These are phyloP conservation scores for Glyptemys insculpta DNA, from an alignment of 2,797 vertebrate genomes.

Conservation along the genomic window DNA sequence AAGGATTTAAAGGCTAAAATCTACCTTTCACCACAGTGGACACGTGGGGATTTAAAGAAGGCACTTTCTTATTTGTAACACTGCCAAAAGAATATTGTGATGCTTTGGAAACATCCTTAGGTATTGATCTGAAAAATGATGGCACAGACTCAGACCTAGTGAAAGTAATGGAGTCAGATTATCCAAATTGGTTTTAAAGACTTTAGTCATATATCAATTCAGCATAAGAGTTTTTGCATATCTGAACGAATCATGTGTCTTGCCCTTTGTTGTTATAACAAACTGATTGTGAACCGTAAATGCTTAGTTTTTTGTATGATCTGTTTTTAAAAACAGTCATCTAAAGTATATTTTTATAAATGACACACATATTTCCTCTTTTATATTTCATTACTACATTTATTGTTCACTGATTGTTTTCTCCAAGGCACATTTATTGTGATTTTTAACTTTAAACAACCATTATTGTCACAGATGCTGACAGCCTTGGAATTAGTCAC, in stretches of 20 bases:
- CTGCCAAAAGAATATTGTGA: conserved; percentile 57
- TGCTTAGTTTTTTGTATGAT: neutral
- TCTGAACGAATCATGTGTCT: neutral
- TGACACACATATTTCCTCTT: neutral
- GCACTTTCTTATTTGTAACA: conserved; percentile 60
- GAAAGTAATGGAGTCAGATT: conserved; percentile 45
- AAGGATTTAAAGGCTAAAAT: conserved; percentile 46
- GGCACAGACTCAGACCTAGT: conserved; percentile 1
- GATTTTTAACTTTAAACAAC: conserved; percentile 1
- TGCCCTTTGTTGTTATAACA: conserved; percentile 6
- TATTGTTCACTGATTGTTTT: neutral
- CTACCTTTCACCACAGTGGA: conserved; percentile 6
- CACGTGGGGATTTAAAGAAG: conserved; percentile 17
- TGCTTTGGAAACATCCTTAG: conserved; percentile 61
- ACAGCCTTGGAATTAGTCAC: conserved; percentile 23
- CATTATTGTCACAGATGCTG: neutral
- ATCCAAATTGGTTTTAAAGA: conserved; percentile 53
- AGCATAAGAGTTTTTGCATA: conserved; percentile 1
- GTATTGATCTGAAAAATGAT: conserved; percentile 49
- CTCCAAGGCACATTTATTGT: neutral
- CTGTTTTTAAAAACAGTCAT: neutral
- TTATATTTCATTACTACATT: neutral
- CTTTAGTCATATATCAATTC: conserved; percentile 11
- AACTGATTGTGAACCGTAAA: neutral
- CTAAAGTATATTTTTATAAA: conserved; percentile 1